Conservation (phyloP, 2,797 vertebrate genomes). For the Syngnathus rostellatus region DNA sequence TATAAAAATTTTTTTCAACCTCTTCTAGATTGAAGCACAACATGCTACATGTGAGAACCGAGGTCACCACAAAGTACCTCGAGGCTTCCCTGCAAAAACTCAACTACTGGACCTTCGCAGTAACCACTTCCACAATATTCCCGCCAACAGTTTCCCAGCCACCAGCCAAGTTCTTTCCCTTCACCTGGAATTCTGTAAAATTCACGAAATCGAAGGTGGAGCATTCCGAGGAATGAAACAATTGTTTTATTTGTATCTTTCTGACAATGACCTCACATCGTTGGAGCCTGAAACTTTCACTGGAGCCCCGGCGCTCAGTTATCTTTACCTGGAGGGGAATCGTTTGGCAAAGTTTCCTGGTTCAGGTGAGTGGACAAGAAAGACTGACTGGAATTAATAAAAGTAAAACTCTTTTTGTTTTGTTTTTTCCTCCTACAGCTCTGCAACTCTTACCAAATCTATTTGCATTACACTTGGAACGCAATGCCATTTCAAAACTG, state of each 20-base stretch:
- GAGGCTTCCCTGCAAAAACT: slow-evolving; percentile 71
- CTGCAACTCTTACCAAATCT: slow-evolving; percentile 71
- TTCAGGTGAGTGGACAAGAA: slow-evolving; percentile 35
- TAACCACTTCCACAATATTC: slow-evolving; percentile 73
- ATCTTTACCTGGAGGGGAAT: slow-evolving; percentile 82
- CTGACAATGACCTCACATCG: slow-evolving; percentile 72
- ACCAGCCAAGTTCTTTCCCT: slow-evolving; percentile 74
- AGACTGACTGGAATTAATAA: neutral
- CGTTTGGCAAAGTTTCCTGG: slow-evolving; percentile 67
- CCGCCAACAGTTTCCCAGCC: slow-evolving; percentile 66
- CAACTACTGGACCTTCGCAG: slow-evolving; percentile 75
- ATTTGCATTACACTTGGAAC: slow-evolving; percentile 79
- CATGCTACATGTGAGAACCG: slow-evolving; percentile 74
- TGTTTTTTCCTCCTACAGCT: slow-evolving; percentile 21
- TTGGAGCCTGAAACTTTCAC: slow-evolving; percentile 63
- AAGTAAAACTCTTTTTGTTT: neutral
- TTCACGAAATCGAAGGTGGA: slow-evolving; percentile 59
- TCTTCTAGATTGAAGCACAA: slow-evolving; percentile 49
- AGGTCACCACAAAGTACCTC: slow-evolving; percentile 70
- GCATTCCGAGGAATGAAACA: slow-evolving; percentile 74
- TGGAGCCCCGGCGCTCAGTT: slow-evolving; percentile 69
- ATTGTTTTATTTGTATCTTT: slow-evolving; percentile 84
- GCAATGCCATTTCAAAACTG: slow-evolving; percentile 70
- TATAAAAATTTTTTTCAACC: neutral
- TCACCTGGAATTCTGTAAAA: slow-evolving; percentile 78